These are phyloP conservation scores for Rotaria sp. DNA, from an alignment of 2,888 invertebrate genomes.

Conservation along the genomic window DNA sequence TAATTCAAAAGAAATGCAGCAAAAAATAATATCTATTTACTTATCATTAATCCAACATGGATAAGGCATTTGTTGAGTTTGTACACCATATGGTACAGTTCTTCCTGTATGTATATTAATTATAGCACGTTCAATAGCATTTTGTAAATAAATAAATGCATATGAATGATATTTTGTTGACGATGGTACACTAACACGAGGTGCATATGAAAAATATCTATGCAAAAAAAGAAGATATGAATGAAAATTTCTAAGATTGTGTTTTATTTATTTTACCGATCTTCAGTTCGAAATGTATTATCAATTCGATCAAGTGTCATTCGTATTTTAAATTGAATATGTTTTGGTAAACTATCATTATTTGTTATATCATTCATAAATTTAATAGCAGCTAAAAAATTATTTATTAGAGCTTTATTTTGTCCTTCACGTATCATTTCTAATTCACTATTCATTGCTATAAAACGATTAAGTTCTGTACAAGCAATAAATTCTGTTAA, in stretches of 20 bases:
- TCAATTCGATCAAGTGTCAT: conserved; percentile 31
- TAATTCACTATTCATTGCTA: conserved; percentile 2
- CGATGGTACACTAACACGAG: conserved; percentile 48
- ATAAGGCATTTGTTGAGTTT: conserved; percentile 65
- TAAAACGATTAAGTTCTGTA: conserved; percentile 32
- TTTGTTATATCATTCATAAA: background rate
- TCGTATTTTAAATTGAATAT: conserved; percentile 36
- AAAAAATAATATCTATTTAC: background rate
- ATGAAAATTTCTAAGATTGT: background rate
- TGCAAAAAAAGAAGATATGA: background rate
- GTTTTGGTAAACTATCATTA: conserved; percentile 27
- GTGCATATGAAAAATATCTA: conserved; percentile 18
- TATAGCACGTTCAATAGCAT: conserved; percentile 72
- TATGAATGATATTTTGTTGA: conserved; percentile 61
- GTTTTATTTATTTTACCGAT: background rate
- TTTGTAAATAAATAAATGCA: conserved; percentile 77
- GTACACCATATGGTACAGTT: conserved; percentile 59
- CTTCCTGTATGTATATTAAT: conserved; percentile 57
- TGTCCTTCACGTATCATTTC: conserved; percentile 22
- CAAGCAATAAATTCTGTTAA: conserved; percentile 29
- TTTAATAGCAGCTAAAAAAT: conserved; percentile 34
- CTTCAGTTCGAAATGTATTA: conserved; percentile 8
- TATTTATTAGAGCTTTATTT: conserved; percentile 9
- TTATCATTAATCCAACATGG: conserved; percentile 66
- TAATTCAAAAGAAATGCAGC: no score